Evolutionary conservation across 2,113 vertebrate species (phyloP).

Genomic region (Pygoscelis antarcticus): DNA sequence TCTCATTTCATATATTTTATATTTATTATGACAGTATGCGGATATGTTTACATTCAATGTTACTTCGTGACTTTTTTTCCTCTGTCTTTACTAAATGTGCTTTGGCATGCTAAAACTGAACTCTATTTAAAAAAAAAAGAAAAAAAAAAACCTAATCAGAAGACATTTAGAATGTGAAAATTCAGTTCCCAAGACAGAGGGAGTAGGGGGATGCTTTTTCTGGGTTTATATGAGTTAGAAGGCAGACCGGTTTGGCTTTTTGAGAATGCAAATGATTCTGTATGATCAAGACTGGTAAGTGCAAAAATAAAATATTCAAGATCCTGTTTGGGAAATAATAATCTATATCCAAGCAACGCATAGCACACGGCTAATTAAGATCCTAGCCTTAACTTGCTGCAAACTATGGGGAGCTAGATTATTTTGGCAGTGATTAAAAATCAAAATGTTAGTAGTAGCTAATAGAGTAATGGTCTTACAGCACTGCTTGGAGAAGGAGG

Average conservation of each 20-base stretch:
- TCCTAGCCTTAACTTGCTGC: neutral
- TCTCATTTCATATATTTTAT: accelerated
- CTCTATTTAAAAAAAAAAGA: neutral
- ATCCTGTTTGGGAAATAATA: neutral
- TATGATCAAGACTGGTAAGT: neutral
- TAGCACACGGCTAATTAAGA: neutral
- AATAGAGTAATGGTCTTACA: accelerated
- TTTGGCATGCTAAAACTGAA: neutral
- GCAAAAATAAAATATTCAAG: neutral
- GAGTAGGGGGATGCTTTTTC: neutral
- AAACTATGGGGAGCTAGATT: neutral
- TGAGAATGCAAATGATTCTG: neutral
- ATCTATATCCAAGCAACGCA: neutral
- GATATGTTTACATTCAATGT: accelerated
- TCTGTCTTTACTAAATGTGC: neutral
- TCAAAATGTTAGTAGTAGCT: neutral
- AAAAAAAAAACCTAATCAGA: neutral
- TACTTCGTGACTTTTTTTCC: neutral
- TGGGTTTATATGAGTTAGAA: neutral
- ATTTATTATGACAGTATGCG: neutral
- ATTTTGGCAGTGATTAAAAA: neutral
- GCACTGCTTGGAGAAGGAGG: neutral
- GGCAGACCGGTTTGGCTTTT: neutral
- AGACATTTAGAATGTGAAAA: neutral
- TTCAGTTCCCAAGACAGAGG: neutral